Conservation (phyloP, 2,888 invertebrate genomes). For the Hirtodrosophila confusa region DNA sequence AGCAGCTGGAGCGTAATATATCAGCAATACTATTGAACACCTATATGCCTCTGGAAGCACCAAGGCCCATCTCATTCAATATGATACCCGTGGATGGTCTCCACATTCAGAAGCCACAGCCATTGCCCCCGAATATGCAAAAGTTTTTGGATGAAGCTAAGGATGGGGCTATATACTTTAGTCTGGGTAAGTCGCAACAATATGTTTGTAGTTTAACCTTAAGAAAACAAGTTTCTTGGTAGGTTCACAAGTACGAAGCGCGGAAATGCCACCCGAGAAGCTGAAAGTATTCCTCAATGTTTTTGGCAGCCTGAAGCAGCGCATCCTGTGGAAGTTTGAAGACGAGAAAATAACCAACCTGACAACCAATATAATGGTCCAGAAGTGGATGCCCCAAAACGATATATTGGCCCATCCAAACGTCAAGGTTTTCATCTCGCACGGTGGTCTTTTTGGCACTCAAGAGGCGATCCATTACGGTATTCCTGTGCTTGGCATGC, state of each 20-base stretch:
- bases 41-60: conserved; percentile 83
- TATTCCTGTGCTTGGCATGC: conserved; percentile 83
- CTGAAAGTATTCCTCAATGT: conserved; percentile 80
- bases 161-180: conserved; percentile 79
- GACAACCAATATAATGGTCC: conserved; percentile 81
- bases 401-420: conserved; percentile 84
- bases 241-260: conserved; percentile 83
- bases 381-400: conserved; percentile 67
- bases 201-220: background rate
- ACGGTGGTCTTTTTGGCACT: conserved; percentile 82
- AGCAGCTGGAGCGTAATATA: conserved; percentile 72
- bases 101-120: conserved; percentile 83
- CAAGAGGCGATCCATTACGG: conserved; percentile 82
- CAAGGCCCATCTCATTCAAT: conserved; percentile 83
- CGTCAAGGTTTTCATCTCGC: conserved; percentile 83
- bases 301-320: conserved; percentile 82
- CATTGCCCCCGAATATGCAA: conserved; percentile 74
- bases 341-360: conserved; percentile 78
- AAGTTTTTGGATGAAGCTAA: conserved; percentile 82
- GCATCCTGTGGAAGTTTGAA: conserved; percentile 85
- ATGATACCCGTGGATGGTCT: conserved; percentile 85
- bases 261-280: conserved; percentile 81
- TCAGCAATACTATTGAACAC: conserved; percentile 83
- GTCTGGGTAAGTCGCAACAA: conserved; percentile 72
- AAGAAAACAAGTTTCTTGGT: too few species aligned